phyloP scores from a whole-genome alignment of 2,888 invertebrate genomes.

The Vanessa cardui region DNA sequence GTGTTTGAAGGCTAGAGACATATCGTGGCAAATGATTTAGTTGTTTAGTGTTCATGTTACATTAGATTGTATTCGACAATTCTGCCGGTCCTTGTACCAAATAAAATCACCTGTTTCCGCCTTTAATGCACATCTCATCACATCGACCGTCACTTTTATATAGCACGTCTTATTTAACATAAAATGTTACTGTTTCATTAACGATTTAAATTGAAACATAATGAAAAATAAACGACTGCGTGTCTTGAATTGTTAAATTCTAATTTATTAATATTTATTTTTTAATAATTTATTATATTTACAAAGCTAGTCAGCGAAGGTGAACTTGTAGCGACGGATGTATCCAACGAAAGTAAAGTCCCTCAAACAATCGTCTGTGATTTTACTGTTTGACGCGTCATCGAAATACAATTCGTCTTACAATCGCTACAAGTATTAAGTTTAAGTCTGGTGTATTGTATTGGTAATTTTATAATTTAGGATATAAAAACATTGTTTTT shows the following conservation, averaged over 20 bases:
- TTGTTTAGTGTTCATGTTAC: constrained; percentile 82
- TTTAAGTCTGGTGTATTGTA: constrained; percentile 51
- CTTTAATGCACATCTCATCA: constrained; percentile 64
- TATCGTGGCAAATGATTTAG: constrained; percentile 72
- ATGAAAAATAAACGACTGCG: constrained; percentile 19
- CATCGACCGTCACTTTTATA: constrained; percentile 60
- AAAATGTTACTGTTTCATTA: constrained; percentile 38
- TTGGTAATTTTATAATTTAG: constrained; percentile 56
- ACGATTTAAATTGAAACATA: constrained; percentile 34
- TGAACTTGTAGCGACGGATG: constrained; percentile 52
- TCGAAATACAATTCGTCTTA: not conserved
- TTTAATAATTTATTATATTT: constrained; percentile 60
- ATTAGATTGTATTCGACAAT: constrained; percentile 76
- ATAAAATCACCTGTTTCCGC: constrained; percentile 68
- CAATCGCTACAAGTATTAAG: constrained; percentile 51
- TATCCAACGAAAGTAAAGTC: not conserved
- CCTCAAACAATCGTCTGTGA: constrained; percentile 15
- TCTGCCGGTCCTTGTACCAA: constrained; percentile 60
- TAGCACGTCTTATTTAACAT: constrained; percentile 42
- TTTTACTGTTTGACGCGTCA: constrained; percentile 10
- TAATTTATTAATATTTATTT: constrained; percentile 64
- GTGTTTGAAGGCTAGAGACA: constrained; percentile 46
- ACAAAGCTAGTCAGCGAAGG: constrained; percentile 76
- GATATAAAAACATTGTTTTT: constrained; percentile 58
- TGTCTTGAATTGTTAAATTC: constrained; percentile 54